These are phyloP conservation scores for Acheta domesticus DNA, from an alignment of 2,888 invertebrate genomes.

Conservation along the genomic window DNA sequence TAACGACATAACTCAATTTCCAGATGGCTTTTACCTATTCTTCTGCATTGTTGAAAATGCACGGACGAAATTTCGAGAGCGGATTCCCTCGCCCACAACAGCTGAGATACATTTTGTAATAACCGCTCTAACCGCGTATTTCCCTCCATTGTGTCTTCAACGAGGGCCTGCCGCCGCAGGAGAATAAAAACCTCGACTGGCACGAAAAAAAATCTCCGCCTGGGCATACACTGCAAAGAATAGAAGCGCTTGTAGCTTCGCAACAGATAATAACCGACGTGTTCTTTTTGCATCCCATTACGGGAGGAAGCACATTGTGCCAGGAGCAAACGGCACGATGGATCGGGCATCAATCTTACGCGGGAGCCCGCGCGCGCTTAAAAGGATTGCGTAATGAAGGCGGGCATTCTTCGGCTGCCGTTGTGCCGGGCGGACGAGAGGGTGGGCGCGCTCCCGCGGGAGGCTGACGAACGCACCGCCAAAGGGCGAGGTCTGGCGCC, in stretches of 20 bases:
- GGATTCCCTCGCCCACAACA: no score
- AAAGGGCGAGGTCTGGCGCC: background rate
- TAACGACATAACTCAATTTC: no score
- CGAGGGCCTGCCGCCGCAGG: background rate
- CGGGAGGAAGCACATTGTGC: background rate
- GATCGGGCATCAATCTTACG: conserved; percentile 18
- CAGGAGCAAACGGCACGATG: background rate
- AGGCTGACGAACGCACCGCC: background rate
- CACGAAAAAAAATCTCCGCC: background rate
- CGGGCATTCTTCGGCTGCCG: conserved; percentile 8
- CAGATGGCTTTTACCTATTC: no score
- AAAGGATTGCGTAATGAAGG: conserved; percentile 18
- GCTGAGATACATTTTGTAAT: background rate
- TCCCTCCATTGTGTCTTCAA: background rate
- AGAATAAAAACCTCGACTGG: background rate
- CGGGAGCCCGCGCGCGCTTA: background rate
- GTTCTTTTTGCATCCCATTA: conserved; percentile 11
- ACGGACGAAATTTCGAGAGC: no score
- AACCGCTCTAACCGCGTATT: background rate
- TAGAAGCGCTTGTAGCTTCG: background rate
- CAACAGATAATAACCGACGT: background rate
- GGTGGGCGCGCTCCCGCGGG: background rate
- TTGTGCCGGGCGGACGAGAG: background rate
- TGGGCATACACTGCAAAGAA: background rate
- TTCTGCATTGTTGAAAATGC: no score